Conservation (phyloP, 2,888 invertebrate species). For the Heliconius ismenius region DNA sequence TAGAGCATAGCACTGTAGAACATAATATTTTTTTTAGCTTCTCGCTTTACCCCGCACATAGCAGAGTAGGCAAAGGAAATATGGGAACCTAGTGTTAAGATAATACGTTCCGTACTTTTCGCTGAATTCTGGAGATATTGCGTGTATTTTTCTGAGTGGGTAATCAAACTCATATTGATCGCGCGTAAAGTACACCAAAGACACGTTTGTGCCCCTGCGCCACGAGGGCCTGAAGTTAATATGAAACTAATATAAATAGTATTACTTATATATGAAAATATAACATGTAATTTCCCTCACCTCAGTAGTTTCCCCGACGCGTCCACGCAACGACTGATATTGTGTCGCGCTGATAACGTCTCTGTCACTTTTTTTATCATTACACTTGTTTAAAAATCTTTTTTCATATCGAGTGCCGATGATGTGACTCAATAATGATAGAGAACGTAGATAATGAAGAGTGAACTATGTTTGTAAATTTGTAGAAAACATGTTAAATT, state of each 20-base stretch:
- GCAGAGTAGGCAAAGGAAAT: too few relatives aligned
- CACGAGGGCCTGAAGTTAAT: neutral
- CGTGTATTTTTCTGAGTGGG: too few relatives aligned
- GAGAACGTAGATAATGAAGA: neutral
- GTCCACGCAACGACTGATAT: constrained; percentile 31
- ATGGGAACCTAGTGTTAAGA: too few relatives aligned
- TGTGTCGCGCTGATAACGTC: constrained; percentile 25
- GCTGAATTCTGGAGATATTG: too few relatives aligned
- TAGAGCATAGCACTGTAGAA: neutral
- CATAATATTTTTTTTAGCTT: too few relatives aligned
- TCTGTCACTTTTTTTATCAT: constrained; percentile 22
- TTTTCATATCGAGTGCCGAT: neutral
- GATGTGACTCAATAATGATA: constrained; percentile 3
- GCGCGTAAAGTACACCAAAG: too few relatives aligned
- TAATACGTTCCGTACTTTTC: too few relatives aligned
- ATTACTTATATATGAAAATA: neutral
- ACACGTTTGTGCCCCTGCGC: too few relatives aligned
- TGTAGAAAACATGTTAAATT: neutral
- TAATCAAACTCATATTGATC: too few relatives aligned
- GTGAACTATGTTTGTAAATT: neutral
- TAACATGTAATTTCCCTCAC: neutral
- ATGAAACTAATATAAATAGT: neutral
- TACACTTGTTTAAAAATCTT: neutral
- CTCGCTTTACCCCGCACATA: too few relatives aligned
- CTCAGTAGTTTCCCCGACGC: constrained; percentile 20